These are phyloP conservation scores for Apamea crenata DNA, from an alignment of 2,888 invertebrate species.

Conservation along the genomic window DNA sequence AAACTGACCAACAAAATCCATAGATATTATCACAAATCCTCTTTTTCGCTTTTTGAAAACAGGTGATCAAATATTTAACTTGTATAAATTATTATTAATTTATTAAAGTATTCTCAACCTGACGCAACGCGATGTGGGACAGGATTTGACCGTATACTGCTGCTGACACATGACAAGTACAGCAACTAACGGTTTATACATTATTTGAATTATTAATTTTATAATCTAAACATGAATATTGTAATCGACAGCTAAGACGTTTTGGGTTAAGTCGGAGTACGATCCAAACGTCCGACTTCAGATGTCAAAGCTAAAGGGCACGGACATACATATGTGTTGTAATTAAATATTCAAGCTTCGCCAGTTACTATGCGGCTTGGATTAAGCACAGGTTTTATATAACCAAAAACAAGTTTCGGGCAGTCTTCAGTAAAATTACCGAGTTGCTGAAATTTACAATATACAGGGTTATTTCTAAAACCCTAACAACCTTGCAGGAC, in stretches of 20 bases:
- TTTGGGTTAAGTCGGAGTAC: not conserved
- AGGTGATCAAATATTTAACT: constrained; percentile 20
- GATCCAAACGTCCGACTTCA: not conserved
- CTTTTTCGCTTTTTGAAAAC: not conserved
- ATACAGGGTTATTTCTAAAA: too few species aligned
- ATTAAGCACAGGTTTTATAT: not conserved
- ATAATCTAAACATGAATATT: constrained; percentile 15
- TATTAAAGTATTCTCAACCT: constrained; percentile 23
- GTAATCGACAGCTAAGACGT: not conserved
- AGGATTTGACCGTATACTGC: constrained; percentile 39
- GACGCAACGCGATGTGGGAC: constrained; percentile 26
- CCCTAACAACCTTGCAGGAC: too few species aligned
- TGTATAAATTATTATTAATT: constrained; percentile 2
- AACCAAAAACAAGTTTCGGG: not conserved
- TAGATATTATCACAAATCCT: not conserved
- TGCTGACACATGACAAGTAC: constrained; percentile 10
- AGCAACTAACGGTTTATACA: constrained; percentile 18
- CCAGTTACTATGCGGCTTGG: not conserved
- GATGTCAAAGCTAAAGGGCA: not conserved
- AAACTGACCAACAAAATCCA: not conserved
- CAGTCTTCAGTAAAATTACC: not conserved
- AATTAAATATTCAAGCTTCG: not conserved
- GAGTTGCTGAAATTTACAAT: too few species aligned
- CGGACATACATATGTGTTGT: not conserved
- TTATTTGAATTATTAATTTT: constrained; percentile 19